Percentiles rank a stretch among this genome's conserved stretches.
Evolutionary conservation across 1,140 invertebrate species (phyloP).

Genomic region (Heliconius eleuchia): DNA sequence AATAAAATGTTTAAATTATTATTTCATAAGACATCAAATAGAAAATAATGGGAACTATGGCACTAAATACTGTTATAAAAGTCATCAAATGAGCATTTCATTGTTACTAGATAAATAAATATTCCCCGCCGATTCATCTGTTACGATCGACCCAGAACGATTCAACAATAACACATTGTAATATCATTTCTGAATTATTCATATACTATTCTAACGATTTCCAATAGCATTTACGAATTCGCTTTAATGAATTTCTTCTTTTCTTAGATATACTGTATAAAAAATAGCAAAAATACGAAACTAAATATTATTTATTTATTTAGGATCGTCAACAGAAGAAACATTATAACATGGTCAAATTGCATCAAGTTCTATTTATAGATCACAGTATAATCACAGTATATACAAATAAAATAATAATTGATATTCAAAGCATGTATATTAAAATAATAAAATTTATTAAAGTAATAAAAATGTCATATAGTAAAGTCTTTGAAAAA

Average conservation of each 20-base stretch:
- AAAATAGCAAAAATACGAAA: too few relatives aligned
- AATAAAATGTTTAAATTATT: too few relatives aligned
- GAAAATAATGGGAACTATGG: neutral
- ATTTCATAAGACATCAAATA: neutral
- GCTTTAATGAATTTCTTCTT: neutral
- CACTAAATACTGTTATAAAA: neutral
- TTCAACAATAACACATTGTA: slow-evolving; percentile 10
- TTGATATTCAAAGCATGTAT: too few relatives aligned
- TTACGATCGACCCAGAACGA: slow-evolving; percentile 1
- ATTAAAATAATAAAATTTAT: too few relatives aligned
- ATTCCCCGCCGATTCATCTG: neutral
- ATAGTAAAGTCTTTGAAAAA: too few relatives aligned
- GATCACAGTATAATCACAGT: too few relatives aligned
- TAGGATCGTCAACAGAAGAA: too few relatives aligned
- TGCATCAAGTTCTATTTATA: too few relatives aligned
- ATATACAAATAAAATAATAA: too few relatives aligned
- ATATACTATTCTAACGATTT: slow-evolving; percentile 7
- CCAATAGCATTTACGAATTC: slow-evolving; percentile 5
- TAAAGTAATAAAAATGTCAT: too few relatives aligned
- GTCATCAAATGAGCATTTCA: slow-evolving; percentile 10
- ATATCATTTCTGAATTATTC: slow-evolving; percentile 12
- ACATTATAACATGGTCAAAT: too few relatives aligned
- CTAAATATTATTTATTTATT: too few relatives aligned
- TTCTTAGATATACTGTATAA: neutral
- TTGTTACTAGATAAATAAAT: neutral